A percentile compares a stretch with the other conserved stretches of the same genome.
Evolutionary conservation across 2,113 vertebrate genomes (phyloP).

Genomic region (Blennius ocellaris): DNA sequence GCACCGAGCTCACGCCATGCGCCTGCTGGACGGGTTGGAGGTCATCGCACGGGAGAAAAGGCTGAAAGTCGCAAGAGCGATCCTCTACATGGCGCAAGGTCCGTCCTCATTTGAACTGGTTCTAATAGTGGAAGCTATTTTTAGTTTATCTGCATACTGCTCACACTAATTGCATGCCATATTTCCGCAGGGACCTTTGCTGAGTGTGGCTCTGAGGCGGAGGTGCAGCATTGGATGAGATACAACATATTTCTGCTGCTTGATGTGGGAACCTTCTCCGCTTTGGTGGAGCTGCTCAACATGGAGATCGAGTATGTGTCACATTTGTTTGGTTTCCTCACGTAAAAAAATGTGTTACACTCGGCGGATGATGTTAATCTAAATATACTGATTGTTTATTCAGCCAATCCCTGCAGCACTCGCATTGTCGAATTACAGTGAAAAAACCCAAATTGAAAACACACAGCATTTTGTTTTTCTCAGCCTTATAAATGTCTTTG

Average conservation of each 20-base stretch:
- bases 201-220: slow-evolving; percentile 91
- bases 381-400: neutral
- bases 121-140: neutral
- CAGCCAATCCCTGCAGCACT: too few species aligned
- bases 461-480: neutral
- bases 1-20: slow-evolving; percentile 94
- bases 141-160: neutral
- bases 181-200: slow-evolving; percentile 90
- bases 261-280: slow-evolving; percentile 94
- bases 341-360: neutral
- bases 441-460: neutral
- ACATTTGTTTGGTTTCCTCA: neutral
- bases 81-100: slow-evolving; percentile 98
- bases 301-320: slow-evolving; percentile 97
- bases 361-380: neutral
- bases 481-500: neutral
- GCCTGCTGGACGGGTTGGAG: slow-evolving; percentile 93
- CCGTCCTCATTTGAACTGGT: slow-evolving; percentile 2
- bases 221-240: slow-evolving; percentile 96
- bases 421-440: neutral
- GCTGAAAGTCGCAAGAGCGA: slow-evolving; percentile 91
- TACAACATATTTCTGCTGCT: slow-evolving; percentile 95
- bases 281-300: slow-evolving; percentile 97
- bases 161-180: neutral
- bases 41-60: slow-evolving; percentile 92